Evolutionary conservation across 2,888 invertebrate genomes (phyloP), one percentile per base, ranked within the genome.

Genomic region (Patella depressa): DNA sequence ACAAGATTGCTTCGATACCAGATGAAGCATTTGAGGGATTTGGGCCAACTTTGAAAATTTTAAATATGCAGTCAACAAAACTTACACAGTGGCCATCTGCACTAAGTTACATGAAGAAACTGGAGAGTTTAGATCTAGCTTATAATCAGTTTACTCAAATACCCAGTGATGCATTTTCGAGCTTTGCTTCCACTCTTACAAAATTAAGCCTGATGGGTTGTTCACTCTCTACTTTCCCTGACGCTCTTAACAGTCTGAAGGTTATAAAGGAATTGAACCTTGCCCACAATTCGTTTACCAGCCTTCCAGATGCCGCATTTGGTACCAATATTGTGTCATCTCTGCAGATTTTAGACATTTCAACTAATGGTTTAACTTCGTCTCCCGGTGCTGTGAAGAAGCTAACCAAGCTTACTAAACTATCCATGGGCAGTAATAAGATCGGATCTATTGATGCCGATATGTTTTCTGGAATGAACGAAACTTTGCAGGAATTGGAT

Each of bases 51-150:
- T 29, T 76, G 53, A 72, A 76, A 12, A n/a, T 65, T n/a, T 12
- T 76, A n/a, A 54, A 76, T 69, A 53, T 72, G 45, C 72, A 65
- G 19, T 17, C 65, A 4, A 19, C 73, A 7, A 72, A 76, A 65
- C 73, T 77, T 9, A 77, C 74, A 12, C 73, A 69, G 17, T 77
- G 77, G 77, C 77, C 77, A 15, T 45, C n/a, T 55, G 69, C 70
- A 55, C 15, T 77, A 11, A 34, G 55, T 17, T n/a, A 73, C n/a
- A 73, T 77, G 70, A n/a, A 17, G 19, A 34, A 73, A 14, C 71
- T 77, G 7, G 70, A 19, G 17, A 19, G 45, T 14, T 19, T 77
- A n/a, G 77, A 77, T 29, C 17, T 74, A 15, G 70, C 74, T 24
- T 55, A 57, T 15, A 77, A 77, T 45, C 15, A 34, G n/a, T 70